These are phyloP conservation scores for Sebastes itinus DNA, from an alignment of 2,797 vertebrate genomes.

Conservation along the genomic window DNA sequence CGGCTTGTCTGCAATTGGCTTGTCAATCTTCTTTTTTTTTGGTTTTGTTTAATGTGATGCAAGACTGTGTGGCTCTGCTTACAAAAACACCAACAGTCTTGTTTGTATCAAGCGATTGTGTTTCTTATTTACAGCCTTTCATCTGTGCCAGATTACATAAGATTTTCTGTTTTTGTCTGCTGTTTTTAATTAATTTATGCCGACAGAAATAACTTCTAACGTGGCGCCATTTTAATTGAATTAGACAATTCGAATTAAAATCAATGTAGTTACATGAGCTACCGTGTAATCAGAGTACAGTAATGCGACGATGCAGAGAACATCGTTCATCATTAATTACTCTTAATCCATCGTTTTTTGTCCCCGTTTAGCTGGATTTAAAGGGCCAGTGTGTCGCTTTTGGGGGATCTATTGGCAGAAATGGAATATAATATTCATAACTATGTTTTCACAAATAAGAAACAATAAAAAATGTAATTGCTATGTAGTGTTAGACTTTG, in stretches of 20 bases:
- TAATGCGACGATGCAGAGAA: not conserved
- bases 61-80: not conserved
- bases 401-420: not conserved
- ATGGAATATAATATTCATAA: not conserved
- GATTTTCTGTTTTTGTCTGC: not conserved
- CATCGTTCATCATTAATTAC: not conserved
- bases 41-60: not conserved
- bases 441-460: not conserved
- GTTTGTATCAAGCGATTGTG: slow-evolving; percentile 13
- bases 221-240: not conserved
- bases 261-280: not conserved
- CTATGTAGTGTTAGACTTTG: too few species aligned
- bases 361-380: not conserved
- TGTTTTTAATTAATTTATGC: not conserved
- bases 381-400: too few species aligned
- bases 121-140: slow-evolving; percentile 36
- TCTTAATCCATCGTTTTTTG: not conserved
- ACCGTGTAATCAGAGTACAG: not conserved
- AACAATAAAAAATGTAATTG: too few species aligned
- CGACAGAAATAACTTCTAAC: not conserved
- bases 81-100: not conserved
- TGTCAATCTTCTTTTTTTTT: not conserved
- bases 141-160: slow-evolving; percentile 8
- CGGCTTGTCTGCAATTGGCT: not conserved
- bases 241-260: not conserved